Conservation (phyloP, 2,888 invertebrate genomes). For the Lypha dubia region DNA sequence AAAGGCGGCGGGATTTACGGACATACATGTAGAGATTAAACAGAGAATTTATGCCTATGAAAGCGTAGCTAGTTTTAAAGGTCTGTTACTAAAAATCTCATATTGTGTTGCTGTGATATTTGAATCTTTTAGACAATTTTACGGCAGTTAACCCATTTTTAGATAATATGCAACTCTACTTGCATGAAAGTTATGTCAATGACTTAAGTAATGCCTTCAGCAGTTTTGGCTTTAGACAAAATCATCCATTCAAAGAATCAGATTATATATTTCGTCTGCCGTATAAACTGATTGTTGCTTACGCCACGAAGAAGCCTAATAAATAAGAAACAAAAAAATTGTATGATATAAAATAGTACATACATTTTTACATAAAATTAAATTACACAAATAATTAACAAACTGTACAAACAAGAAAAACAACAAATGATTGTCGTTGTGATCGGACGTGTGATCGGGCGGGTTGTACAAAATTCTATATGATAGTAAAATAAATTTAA, state of each 20-base stretch:
- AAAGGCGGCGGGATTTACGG: slow-evolving; percentile 66
- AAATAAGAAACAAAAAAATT: not conserved
- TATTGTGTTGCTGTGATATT: no score
- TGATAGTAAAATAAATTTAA: no score
- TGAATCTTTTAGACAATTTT: slow-evolving; percentile 85
- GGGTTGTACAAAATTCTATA: no score
- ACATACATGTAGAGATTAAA: slow-evolving; percentile 66
- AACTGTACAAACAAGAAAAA: no score
- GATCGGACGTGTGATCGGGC: no score
- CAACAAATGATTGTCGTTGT: no score
- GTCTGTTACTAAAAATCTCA: slow-evolving; percentile 19
- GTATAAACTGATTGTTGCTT: slow-evolving; percentile 84
- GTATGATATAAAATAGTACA: no score
- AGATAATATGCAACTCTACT: slow-evolving; percentile 86
- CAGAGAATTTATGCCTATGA: slow-evolving; percentile 69
- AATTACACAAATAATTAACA: no score
- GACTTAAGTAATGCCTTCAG: slow-evolving; percentile 84
- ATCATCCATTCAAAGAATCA: slow-evolving; percentile 6
- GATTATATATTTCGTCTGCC: slow-evolving; percentile 84
- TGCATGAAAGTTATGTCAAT: slow-evolving; percentile 86
- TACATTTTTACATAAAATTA: no score
- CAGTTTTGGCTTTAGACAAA: slow-evolving; percentile 71
- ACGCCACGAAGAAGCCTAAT: slow-evolving; percentile 81
- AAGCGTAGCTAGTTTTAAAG: slow-evolving; percentile 65
- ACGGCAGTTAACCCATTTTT: slow-evolving; percentile 89